phyloP scores from a whole-genome alignment of 2,113 vertebrate genomes.

The Mola mola region DNA sequence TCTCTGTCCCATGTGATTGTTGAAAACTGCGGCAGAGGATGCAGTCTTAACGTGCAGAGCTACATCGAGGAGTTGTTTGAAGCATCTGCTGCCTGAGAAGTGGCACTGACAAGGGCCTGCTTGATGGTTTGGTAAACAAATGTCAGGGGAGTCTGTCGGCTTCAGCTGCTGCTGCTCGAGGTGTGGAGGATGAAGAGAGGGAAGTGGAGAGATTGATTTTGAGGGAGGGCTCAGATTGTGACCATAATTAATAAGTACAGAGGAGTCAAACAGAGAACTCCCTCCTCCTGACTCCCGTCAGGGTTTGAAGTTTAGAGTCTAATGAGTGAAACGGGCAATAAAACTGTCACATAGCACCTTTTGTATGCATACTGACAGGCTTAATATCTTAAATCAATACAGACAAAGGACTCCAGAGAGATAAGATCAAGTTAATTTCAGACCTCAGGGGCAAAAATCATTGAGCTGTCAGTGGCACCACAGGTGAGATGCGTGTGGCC shows the following conservation, averaged over 20 bases:
- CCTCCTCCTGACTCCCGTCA: constrained; percentile 35
- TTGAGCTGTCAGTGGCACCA: constrained; percentile 75
- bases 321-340: constrained; percentile 68
- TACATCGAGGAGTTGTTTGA: constrained; percentile 41
- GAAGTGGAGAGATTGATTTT: constrained; percentile 53
- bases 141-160: constrained; percentile 70
- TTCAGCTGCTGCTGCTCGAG: constrained; percentile 38
- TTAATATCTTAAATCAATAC: constrained; percentile 81
- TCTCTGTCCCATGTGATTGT: constrained; percentile 22
- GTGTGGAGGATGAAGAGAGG: constrained; percentile 32
- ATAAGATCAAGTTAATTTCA: constrained; percentile 83
- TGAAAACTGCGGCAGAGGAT: constrained; percentile 27
- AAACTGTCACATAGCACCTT: constrained; percentile 63
- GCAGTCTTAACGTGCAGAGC: constrained; percentile 25
- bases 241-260: neutral
- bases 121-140: constrained; percentile 78
- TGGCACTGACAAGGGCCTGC: constrained; percentile 65
- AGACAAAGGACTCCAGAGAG: constrained; percentile 73
- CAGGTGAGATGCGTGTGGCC: constrained; percentile 40
- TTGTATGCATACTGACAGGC: constrained; percentile 71
- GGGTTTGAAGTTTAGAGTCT: constrained; percentile 41
- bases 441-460: constrained; percentile 70
- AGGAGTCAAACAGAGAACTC: constrained; percentile 33
- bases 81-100: constrained; percentile 61
- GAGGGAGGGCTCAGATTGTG: constrained; percentile 4